Base-by-base conservation (phyloP, 2,113 vertebrate species). In the Triplophysa dalaica region DNA sequence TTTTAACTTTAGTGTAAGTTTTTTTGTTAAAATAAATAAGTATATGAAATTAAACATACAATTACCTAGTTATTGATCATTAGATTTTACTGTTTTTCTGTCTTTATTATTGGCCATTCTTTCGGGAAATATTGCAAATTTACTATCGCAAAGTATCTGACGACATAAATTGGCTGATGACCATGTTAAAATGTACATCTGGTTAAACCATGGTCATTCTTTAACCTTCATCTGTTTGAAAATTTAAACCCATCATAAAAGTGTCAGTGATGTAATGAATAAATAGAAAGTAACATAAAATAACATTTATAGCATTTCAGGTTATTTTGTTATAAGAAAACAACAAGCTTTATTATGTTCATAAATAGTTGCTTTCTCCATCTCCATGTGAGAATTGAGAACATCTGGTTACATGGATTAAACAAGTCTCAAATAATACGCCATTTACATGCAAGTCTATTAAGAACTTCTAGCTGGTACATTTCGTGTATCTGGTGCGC, bases 141-240 rank as follows among this genome's bases (percentile, higher is more conserved):
- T 38, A 38, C 33, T 38, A 38, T 45, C 12, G 10, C 9, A 45
- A 45, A 45, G 11, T 45, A 45, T 45, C 43, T 45, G 43, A 45
- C 1, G 11, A 11, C 43, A 45, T 45, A 2, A 12, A 45, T 45
- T 45, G 33, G 33, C 33, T 11, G 43, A 45, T 45, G 43, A 45
- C 43, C 43, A 45, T 45, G 43, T 45, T 45, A 45, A 45, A 45
- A 58, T 12, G 50, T 50, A 70, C 33, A 70, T 58, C 26, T 81
- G 70, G 76, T 54, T 70, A 81, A 43, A 58, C 65, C 76, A 58
- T 38, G 16, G 60, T 41, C 29, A 29, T 50, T 60, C 26, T 77
- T 50, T 45, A 43, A 45, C 10, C 8, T 45, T 45, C 11, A 2
- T 45, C 21, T 21, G 8, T 21, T 0, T 58, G 33, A 38, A 38